Evolutionary conservation across 1,140 invertebrate genomes (phyloP).

Genomic region (Hermetia illucens): DNA sequence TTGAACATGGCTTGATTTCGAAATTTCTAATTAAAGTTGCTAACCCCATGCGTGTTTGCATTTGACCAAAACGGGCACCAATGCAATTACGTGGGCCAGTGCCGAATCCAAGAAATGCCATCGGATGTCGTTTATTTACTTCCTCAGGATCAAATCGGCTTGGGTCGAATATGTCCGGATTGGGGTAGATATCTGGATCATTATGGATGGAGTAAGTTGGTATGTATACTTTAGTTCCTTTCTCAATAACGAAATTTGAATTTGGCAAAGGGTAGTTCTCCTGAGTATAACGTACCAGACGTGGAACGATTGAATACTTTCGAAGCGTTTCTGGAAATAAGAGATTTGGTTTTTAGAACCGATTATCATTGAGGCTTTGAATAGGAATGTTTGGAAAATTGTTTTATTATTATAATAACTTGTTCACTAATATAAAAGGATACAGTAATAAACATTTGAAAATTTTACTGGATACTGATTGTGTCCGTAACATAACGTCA

Average conservation of each 20-base stretch:
- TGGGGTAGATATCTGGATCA: constrained; percentile 37
- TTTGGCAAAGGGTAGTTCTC: background rate
- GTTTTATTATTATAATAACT: no score
- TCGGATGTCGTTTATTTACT: constrained; percentile 7
- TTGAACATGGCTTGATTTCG: background rate
- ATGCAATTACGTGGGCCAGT: constrained; percentile 33
- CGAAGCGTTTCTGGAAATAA: constrained; percentile 22
- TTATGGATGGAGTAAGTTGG: constrained; percentile 26
- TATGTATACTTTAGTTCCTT: constrained; percentile 1
- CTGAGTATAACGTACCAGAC: background rate
- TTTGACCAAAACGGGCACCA: constrained; percentile 24
- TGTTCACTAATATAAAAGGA: no score
- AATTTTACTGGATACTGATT: no score
- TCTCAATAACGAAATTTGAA: constrained; percentile 13
- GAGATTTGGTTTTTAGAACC: no score
- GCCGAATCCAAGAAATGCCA: no score
- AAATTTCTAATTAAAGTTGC: constrained; percentile 1
- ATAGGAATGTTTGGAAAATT: no score
- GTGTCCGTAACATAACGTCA: no score
- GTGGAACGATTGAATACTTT: constrained; percentile 18
- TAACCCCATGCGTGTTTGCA: constrained; percentile 27
- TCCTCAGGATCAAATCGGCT: constrained; percentile 17
- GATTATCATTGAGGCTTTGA: no score
- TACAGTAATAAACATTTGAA: no score
- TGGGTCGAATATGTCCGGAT: constrained; percentile 33